A percentile compares a stretch with the other conserved stretches of the same genome.
phyloP scores from a whole-genome alignment of 2,113 vertebrate genomes.

The Alligator mississippiensis region DNA sequence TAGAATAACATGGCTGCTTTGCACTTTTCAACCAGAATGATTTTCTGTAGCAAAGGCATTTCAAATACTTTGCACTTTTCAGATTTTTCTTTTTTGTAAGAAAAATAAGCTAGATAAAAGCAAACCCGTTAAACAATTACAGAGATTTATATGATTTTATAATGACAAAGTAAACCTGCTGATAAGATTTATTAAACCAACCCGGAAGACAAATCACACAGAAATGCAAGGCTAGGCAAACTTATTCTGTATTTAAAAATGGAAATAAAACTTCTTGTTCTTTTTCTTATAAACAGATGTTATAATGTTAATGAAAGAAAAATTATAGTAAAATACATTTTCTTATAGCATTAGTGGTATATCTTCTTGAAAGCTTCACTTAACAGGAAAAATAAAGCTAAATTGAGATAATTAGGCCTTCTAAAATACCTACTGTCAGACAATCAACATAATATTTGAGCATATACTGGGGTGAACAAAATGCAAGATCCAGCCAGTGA shows the following conservation, averaged over 20 bases:
- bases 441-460: too few relatives aligned
- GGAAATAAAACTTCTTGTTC: neutral
- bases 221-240: neutral
- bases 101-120: neutral
- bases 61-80: neutral
- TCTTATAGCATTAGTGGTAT: neutral
- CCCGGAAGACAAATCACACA: neutral
- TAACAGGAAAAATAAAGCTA: neutral
- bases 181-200: constrained; percentile 1
- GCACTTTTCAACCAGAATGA: neutral
- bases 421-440: too few relatives aligned
- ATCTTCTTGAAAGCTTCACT: neutral
- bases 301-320: neutral
- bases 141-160: neutral
- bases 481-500: too few relatives aligned
- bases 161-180: neutral
- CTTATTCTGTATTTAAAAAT: neutral
- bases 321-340: neutral
- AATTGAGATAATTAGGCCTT: neutral
- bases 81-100: neutral
- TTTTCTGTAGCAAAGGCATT: neutral
- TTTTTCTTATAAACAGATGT: neutral
- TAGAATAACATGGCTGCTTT: neutral
- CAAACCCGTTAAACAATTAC: neutral
- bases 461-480: too few relatives aligned